phyloP scores from a whole-genome alignment of 2,888 invertebrate genomes.

The Tolmerus cingulatus region DNA sequence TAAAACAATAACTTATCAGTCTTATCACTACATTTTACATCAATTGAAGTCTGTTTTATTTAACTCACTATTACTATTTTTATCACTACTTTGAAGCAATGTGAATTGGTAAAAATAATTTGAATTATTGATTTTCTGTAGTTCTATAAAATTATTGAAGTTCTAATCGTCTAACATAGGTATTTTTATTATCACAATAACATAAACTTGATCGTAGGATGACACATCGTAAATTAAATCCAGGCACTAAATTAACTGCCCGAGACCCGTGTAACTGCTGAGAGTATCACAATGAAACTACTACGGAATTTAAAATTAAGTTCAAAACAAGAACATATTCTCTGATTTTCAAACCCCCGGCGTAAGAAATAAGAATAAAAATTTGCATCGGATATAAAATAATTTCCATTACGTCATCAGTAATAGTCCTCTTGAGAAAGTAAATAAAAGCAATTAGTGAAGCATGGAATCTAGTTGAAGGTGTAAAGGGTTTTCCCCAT shows the following conservation, averaged over 20 bases:
- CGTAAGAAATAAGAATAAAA: not conserved
- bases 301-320: not conserved
- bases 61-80: not conserved
- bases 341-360: not conserved
- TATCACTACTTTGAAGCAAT: no score
- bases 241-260: not conserved
- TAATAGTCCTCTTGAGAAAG: not conserved
- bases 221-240: not conserved
- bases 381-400: slow-evolving; percentile 2
- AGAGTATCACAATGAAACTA: not conserved
- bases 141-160: no score
- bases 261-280: not conserved
- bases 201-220: not conserved
- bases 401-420: not conserved
- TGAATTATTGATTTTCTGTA: no score
- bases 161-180: not conserved
- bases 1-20: not conserved
- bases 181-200: not conserved
- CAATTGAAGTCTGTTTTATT: not conserved
- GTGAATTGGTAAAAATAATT: not conserved
- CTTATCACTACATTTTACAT: not conserved
- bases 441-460: not conserved
- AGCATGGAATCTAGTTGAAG: not conserved
- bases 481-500: not conserved
- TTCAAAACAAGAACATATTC: not conserved